A percentile compares a stretch with the other conserved stretches of the same genome.
These are phyloP conservation scores for Neodiprion fabricii DNA, from an alignment of 1,140 invertebrate species.

Conservation along the genomic window DNA sequence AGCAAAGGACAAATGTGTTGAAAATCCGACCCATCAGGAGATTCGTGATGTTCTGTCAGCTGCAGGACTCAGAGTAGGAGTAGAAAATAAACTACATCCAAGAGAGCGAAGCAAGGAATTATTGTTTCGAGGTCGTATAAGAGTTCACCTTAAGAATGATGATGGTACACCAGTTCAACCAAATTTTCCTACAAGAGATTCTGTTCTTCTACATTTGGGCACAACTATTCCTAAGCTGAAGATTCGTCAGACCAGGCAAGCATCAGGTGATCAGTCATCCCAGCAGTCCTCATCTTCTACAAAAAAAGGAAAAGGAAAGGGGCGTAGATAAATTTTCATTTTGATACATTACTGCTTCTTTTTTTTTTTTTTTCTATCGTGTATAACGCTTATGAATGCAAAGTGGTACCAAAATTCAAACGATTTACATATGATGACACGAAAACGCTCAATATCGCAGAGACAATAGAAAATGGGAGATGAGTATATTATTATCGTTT, in stretches of 20 bases:
- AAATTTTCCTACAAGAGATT: conserved; percentile 79
- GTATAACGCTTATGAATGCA: neutral
- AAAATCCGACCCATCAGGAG: conserved; percentile 93
- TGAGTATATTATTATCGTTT: neutral
- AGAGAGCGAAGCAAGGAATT: conserved; percentile 90
- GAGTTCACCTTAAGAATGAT: conserved; percentile 92
- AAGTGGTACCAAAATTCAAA: neutral
- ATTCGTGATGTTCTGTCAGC: conserved; percentile 90
- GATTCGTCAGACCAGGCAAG: conserved; percentile 68
- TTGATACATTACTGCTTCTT: neutral
- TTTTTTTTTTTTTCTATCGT: neutral
- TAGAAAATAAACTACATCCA: conserved; percentile 96
- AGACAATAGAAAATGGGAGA: neutral
- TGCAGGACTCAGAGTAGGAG: conserved; percentile 81
- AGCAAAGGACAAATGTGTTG: conserved; percentile 84
- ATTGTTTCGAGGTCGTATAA: conserved; percentile 82
- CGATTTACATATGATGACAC: neutral
- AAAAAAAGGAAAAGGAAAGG: conserved; percentile 59
- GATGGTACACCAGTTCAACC: conserved; percentile 80
- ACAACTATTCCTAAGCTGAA: conserved; percentile 94
- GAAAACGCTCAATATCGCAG: neutral
- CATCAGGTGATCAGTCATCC: conserved; percentile 48
- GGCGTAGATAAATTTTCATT: conserved; percentile 47
- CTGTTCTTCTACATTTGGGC: conserved; percentile 78
- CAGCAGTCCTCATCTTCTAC: conserved; percentile 46